Conservation (phyloP, 2,888 invertebrate genomes). For the Erannis defoliaria region DNA sequence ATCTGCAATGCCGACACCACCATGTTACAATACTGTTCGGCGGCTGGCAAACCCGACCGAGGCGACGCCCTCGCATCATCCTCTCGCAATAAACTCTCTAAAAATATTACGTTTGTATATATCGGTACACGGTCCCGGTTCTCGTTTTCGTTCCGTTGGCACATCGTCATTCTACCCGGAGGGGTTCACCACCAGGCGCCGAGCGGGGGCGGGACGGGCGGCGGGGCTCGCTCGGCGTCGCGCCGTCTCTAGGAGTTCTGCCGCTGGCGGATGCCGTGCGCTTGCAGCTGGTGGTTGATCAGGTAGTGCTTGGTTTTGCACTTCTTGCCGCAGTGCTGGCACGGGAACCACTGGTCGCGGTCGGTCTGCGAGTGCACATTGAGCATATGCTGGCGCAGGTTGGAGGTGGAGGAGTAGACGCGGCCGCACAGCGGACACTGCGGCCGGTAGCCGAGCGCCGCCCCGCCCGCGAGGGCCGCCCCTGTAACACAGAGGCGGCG, state of each 20-base stretch:
- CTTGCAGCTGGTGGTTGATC: constrained; percentile 91
- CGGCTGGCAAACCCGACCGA: constrained; percentile 71
- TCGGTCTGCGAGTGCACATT: constrained; percentile 91
- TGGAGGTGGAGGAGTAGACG: constrained; percentile 91
- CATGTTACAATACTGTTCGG: constrained; percentile 62
- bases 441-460: constrained; percentile 86
- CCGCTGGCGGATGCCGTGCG: constrained; percentile 91
- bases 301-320: constrained; percentile 92
- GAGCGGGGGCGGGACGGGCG: constrained; percentile 57
- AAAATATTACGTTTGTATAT: constrained; percentile 67
- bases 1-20: constrained; percentile 88
- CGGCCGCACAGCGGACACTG: constrained; percentile 90
- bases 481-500: constrained; percentile 90
- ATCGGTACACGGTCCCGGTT: constrained; percentile 46
- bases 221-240: constrained; percentile 65
- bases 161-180: constrained; percentile 17
- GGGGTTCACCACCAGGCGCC: constrained; percentile 59
- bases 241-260: constrained; percentile 86
- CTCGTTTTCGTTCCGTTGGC: constrained; percentile 43
- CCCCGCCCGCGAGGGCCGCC: constrained; percentile 87
- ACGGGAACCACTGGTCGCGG: constrained; percentile 90
- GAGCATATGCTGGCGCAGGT: constrained; percentile 92
- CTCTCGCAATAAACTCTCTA: constrained; percentile 69
- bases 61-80: constrained; percentile 50
- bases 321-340: constrained; percentile 91